A percentile compares a stretch with the other conserved stretches of the same genome.
phyloP scores from a whole-genome alignment of 1,140 invertebrate species.

The Drosophila azteca region DNA sequence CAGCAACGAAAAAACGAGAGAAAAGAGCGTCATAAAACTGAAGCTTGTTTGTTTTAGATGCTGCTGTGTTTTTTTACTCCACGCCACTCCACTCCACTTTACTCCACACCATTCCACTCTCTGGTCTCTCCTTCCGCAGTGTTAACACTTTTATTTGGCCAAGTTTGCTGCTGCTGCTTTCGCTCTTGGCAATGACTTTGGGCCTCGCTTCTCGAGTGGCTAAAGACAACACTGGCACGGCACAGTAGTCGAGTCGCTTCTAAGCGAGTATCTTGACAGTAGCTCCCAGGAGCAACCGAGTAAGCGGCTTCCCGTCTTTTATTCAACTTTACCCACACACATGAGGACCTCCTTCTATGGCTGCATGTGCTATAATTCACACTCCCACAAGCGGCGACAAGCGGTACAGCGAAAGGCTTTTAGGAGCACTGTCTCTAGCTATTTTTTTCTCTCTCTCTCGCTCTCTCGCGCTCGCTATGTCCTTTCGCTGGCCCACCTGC shows the following conservation, averaged over 20 bases:
- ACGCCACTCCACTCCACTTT: conserved; percentile 9
- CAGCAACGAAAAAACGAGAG: conserved; percentile 27
- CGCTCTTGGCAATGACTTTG: conserved; percentile 80
- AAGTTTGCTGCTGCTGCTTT: conserved; percentile 35
- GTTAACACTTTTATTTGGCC: conserved; percentile 65
- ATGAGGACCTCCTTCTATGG: neutral
- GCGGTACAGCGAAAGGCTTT: conserved; percentile 73
- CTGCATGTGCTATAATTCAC: conserved; percentile 62
- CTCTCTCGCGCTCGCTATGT: conserved; percentile 9
- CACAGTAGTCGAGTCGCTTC: conserved; percentile 3
- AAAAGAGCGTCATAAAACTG: conserved; percentile 72
- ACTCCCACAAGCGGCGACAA: conserved; percentile 33
- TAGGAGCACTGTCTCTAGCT: conserved; percentile 34
- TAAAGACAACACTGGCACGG: conserved; percentile 33
- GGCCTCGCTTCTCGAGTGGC: conserved; percentile 49
- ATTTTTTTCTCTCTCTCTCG: conserved; percentile 26
- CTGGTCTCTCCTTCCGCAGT: neutral
- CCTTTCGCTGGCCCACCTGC: conserved; percentile 54
- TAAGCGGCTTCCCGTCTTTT: conserved; percentile 35
- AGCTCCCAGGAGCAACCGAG: conserved; percentile 35
- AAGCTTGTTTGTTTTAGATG: conserved; percentile 63
- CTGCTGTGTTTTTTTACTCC: conserved; percentile 18
- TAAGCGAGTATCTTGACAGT: conserved; percentile 41
- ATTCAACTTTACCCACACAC: conserved; percentile 6
- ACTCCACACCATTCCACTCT: conserved; percentile 10